Conservation (phyloP, 1,140 invertebrate genomes). For the Proctacanthus coquilletti region DNA sequence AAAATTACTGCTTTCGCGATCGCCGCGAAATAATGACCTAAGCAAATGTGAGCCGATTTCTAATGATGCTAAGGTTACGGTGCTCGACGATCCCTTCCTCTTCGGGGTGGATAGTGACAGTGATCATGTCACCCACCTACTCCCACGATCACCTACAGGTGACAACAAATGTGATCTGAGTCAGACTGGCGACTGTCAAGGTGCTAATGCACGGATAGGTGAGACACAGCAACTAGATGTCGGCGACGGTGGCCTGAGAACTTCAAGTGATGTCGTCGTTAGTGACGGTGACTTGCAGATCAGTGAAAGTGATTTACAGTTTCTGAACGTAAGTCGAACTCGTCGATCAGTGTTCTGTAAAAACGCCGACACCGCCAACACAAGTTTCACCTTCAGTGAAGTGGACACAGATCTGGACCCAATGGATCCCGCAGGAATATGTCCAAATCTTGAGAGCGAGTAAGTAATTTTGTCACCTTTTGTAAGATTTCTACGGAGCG, state of each 20-base stretch:
- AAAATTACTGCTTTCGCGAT: conserved; percentile 21
- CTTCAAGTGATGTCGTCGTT: neutral
- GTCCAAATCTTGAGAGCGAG: too few species aligned
- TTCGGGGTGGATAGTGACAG: conserved; percentile 13
- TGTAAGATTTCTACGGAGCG: too few species aligned
- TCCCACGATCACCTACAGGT: too few species aligned
- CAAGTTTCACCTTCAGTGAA: neutral
- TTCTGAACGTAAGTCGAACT: conserved; percentile 20
- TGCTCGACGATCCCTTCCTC: conserved; percentile 28
- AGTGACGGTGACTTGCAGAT: conserved; percentile 11
- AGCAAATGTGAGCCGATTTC: conserved; percentile 15
- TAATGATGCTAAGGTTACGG: conserved; percentile 21
- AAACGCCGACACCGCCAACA: neutral
- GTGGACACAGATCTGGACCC: too few species aligned
- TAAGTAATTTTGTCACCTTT: too few species aligned
- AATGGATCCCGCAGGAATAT: too few species aligned
- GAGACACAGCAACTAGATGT: conserved; percentile 13
- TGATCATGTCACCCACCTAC: too few species aligned
- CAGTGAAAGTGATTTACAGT: conserved; percentile 24
- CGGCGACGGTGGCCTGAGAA: conserved; percentile 14
- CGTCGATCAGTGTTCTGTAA: neutral
- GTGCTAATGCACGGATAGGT: too few species aligned
- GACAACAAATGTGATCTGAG: too few species aligned
- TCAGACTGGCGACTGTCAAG: too few species aligned
- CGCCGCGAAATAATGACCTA: conserved; percentile 10